Evolutionary conservation across 53 echinoderm and acorn worm genomes (phyloP).

Genomic region (Paracentrotus lividus): DNA sequence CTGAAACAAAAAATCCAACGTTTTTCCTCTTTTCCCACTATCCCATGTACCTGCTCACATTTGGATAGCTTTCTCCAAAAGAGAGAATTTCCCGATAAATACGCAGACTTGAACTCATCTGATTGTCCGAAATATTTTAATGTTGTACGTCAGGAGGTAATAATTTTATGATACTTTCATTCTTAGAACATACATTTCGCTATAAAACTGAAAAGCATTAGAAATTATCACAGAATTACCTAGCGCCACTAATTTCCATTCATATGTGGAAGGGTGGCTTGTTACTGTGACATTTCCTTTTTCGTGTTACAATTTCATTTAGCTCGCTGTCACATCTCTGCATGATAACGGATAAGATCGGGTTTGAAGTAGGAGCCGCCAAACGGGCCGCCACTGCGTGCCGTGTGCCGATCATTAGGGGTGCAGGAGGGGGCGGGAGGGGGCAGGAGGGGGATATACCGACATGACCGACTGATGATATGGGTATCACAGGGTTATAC

Average conservation of each 20-base stretch:
- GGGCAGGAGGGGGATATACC: constrained; percentile 24
- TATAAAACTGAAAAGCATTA: not conserved
- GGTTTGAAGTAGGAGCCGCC: constrained; percentile 52
- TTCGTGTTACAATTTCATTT: constrained; percentile 64
- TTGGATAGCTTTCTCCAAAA: not conserved
- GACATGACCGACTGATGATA: not conserved
- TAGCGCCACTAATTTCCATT: not conserved
- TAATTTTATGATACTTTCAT: no score
- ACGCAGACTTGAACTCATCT: no score
- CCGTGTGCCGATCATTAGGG: constrained; percentile 64
- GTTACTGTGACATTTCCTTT: constrained; percentile 25
- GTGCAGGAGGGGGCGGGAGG: constrained; percentile 29
- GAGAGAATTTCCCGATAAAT: not conserved
- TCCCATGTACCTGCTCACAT: constrained; percentile 36
- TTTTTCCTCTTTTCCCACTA: not conserved
- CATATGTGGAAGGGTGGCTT: not conserved
- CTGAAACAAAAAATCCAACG: not conserved
- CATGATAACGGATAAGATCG: not conserved
- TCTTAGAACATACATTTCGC: no score
- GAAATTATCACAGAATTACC: not conserved
- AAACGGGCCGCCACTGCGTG: constrained; percentile 56
- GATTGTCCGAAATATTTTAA: no score
- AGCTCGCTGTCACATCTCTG: constrained; percentile 18
- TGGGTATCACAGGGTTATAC: constrained; percentile 37
- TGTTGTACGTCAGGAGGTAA: no score